Conservation (phyloP, 2,888 invertebrate genomes). For the Rhimphoctona megacephalus region DNA sequence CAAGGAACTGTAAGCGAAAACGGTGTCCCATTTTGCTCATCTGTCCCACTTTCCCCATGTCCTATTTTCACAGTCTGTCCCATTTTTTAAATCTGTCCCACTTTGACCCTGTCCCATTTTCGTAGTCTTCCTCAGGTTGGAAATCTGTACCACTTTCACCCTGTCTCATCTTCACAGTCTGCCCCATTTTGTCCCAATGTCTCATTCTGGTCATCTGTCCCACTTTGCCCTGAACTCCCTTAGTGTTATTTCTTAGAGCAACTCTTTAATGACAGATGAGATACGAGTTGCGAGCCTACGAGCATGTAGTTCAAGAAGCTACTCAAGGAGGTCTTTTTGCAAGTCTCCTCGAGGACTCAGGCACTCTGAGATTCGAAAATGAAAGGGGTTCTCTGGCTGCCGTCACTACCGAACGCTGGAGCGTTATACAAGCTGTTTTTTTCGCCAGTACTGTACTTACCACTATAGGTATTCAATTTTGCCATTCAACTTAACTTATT, state of each 20-base stretch:
- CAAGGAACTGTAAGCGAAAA: too few relatives aligned
- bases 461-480: slow-evolving; percentile 90
- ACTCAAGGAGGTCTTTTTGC: slow-evolving; percentile 88
- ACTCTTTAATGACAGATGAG: slow-evolving; percentile 74
- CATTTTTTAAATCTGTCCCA: too few relatives aligned
- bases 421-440: slow-evolving; percentile 93
- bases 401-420: slow-evolving; percentile 89
- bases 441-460: slow-evolving; percentile 96
- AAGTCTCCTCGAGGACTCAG: slow-evolving; percentile 75
- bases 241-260: neutral
- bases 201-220: neutral
- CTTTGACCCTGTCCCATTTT: neutral
- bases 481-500: neutral
- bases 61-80: too few relatives aligned
- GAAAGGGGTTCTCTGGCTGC: slow-evolving; percentile 65
- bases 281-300: slow-evolving; percentile 80
- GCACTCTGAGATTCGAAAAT: slow-evolving; percentile 65
- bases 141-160: too few relatives aligned
- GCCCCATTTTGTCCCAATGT: too few relatives aligned
- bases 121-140: too few relatives aligned
- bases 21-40: too few relatives aligned
- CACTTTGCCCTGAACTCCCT: neutral
- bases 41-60: too few relatives aligned
- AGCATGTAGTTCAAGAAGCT: slow-evolving; percentile 89
- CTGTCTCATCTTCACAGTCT: too few relatives aligned